Percentiles rank a stretch among this genome's conserved stretches.
phyloP scores from a whole-genome alignment of 1,140 invertebrate species.

The Brachionus paranguensis region DNA sequence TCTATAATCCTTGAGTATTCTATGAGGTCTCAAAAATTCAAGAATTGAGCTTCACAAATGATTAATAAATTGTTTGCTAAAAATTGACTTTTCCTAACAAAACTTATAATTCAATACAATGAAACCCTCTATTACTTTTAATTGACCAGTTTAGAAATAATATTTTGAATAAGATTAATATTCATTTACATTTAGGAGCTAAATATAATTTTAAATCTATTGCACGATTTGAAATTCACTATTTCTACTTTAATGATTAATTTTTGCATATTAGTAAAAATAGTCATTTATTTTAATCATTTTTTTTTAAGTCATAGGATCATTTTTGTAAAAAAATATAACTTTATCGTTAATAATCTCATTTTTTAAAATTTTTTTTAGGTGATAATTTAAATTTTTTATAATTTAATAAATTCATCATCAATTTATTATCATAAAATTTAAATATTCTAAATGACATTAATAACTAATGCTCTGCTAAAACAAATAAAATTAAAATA shows the following conservation, averaged over 20 bases:
- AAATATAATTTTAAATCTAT: neutral
- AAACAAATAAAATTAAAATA: neutral
- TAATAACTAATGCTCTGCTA: too few species aligned
- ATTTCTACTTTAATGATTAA: neutral
- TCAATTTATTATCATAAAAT: neutral
- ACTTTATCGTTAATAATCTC: neutral
- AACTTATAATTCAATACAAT: neutral
- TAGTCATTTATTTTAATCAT: neutral
- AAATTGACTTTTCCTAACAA: neutral
- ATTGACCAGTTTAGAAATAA: neutral
- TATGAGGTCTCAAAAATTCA: neutral
- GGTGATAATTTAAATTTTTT: too few species aligned
- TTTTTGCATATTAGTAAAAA: neutral
- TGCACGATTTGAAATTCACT: neutral
- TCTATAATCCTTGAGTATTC: slow-evolving; percentile 7
- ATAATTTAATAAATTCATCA: too few species aligned
- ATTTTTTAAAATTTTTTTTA: too few species aligned
- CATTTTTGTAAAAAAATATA: neutral
- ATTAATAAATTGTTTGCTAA: neutral
- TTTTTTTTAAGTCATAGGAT: neutral
- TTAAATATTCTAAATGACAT: neutral
- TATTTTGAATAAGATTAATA: neutral
- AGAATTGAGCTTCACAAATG: neutral
- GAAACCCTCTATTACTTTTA: neutral
- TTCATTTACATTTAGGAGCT: neutral